A percentile compares a stretch with the other conserved stretches of the same genome.
Conservation (phyloP, 2,888 invertebrate species). For the Epinotia nisella region DNA sequence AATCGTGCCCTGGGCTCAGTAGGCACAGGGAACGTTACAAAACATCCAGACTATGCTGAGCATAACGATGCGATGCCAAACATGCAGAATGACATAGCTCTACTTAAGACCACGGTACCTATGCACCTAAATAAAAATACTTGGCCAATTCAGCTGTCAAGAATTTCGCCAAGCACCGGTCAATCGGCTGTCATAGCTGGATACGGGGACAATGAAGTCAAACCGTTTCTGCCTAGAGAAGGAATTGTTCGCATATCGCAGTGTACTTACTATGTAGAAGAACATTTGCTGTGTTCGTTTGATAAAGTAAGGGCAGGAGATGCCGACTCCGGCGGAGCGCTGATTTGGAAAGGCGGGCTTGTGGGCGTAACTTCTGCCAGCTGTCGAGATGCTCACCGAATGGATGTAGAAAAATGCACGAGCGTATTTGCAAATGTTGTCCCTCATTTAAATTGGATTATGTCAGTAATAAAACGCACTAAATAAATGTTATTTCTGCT, state of each 20-base stretch:
- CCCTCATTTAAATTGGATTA: constrained; percentile 52
- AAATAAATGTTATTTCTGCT: constrained; percentile 21
- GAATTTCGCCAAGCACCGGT: constrained; percentile 3
- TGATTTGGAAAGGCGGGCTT: constrained; percentile 48
- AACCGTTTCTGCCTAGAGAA: constrained; percentile 47
- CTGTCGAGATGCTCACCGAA: constrained; percentile 42
- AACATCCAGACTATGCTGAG: constrained; percentile 22
- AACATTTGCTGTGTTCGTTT: constrained; percentile 50
- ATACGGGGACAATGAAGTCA: constrained; percentile 48
- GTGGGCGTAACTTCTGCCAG: constrained; percentile 52
- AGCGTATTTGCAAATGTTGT: constrained; percentile 51
- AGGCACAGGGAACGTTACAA: background rate
- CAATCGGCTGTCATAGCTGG: constrained; percentile 51
- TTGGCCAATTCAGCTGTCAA: constrained; percentile 34
- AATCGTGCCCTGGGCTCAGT: background rate
- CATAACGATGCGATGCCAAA: background rate
- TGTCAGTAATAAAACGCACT: constrained; percentile 25
- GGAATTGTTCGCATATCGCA: constrained; percentile 47
- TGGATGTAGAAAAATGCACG: constrained; percentile 42
- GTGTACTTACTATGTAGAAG: constrained; percentile 39
- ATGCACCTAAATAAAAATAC: constrained; percentile 47
- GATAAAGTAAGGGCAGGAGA: constrained; percentile 47
- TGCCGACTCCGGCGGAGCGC: constrained; percentile 56
- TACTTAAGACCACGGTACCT: constrained; percentile 48
- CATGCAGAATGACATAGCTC: constrained; percentile 50